Base-by-base conservation (phyloP, 2,888 invertebrate species). In the Ecdyonurus torrentis region DNA sequence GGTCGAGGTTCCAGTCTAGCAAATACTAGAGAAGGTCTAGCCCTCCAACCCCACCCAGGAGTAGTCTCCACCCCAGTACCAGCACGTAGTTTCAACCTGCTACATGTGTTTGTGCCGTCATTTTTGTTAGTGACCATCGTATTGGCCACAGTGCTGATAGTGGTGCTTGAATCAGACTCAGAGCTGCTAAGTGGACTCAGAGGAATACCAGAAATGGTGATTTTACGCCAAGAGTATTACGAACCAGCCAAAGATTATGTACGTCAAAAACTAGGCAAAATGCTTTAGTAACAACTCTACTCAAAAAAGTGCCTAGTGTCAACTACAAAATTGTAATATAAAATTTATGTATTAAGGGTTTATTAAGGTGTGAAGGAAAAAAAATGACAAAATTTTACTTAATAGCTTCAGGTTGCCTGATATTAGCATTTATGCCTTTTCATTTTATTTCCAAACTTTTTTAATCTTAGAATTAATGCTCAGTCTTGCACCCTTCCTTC, bases 231-330 rank as follows among this genome's bases (percentile, higher is more conserved):
- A 69, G 87, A 89, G 70, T 89, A 91, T 76, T 92, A 91, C 76
- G 84, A 86, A 70, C 91, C 91, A 23, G 78, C 89, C 63, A 91
- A 90, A 74, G 85, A 89, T 71, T 89, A 85, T 74, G 75, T 89
- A 68, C 80, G 81, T 25, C 63, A 58, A 22, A 64, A 65, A 55
- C 61, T 65, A 15, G 59, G 24, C 23, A 19, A n/a, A 5, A 61
- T 59, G 7, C 24, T 59, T 55, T 55, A 37, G 15, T 10, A 37
- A 37, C 15, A 37, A 37, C 37, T 15, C 37, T 37, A 37, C 15
- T 37, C 5, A 37, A 37, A 37, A 37, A 10, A 37, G 37, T 37
- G 37, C 37, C 37, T 37, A 37, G 37, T 37, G 37, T 37, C 15
- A 37, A 37, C 5, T 10, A 37, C 37, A 37, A 37, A 37, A 37